Base-by-base conservation (phyloP, 1,140 invertebrate species). In the Temnothorax longispinosus region DNA sequence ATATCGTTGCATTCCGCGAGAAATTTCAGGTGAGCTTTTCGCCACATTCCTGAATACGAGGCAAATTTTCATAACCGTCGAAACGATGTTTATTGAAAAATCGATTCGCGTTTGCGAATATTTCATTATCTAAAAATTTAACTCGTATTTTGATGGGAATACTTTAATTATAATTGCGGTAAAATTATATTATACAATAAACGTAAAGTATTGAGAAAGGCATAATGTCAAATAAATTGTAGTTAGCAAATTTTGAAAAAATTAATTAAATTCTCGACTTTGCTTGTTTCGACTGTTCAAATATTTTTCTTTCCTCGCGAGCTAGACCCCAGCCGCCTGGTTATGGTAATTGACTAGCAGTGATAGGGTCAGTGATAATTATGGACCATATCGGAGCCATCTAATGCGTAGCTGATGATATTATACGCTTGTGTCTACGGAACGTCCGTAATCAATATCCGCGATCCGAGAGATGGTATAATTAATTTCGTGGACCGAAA, bases 401-500 rank as follows among this genome's bases (percentile, higher is more conserved):
- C 67, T 58, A 72, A 74, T 74, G 41, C 15, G 5, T 58, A 54
- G 21, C 47, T 44, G 18, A 58, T 21, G 52, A 82, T 82, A 72
- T 82, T 82, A 58, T 56, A 58, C 38, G 52, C 18, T 67, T 58
- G 32, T 58, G 67, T 82, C 80, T 74, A 58, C 67, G 5, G 50
- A 56, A 10, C 18, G 18, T 35, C 18, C 65, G 35, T 82, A 82
- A 82, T 82, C 80, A 74, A 74, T 82, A 82, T 74, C 67, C 54
- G 38, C 18, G 67, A 67, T 67, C 62, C 60, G 76, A 15, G 78
- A 54, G 65, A 82, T 58, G 52, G 50, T 41, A 58, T 82, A 82
- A 82, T 82, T 82, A 82, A 82, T 82, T 82, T 82, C 78, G 54
- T 44, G 41, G 38, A n/a, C 15, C 41, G 67, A 72, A 82, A 74